Evolutionary conservation across 2,113 vertebrate genomes (phyloP).

Genomic region (Polypterus bichir): DNA sequence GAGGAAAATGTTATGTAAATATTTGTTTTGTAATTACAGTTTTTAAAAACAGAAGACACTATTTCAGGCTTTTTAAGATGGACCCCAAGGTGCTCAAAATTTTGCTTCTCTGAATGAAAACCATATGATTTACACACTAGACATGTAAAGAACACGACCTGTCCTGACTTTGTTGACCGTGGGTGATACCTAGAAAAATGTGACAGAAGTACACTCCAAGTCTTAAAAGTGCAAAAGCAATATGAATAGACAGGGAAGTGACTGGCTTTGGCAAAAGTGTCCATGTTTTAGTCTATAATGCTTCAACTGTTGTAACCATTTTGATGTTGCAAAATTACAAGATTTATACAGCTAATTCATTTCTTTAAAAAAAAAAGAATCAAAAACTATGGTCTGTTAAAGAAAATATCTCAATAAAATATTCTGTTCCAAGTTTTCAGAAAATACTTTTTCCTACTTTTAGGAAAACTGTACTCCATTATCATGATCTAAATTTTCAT

Average conservation of each 20-base stretch:
- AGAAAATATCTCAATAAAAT: no score
- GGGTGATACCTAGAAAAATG: constrained; percentile 18
- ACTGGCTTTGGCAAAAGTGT: no score
- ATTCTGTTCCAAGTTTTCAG: no score
- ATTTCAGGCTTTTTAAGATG: constrained; percentile 17
- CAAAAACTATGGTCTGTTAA: no score
- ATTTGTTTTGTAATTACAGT: constrained; percentile 13
- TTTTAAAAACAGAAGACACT: constrained; percentile 14
- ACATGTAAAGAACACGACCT: constrained; percentile 13
- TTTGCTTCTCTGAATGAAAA: constrained; percentile 13
- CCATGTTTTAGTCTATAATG: no score
- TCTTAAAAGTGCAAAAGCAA: neutral
- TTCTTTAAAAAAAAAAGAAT: no score
- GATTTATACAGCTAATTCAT: no score
- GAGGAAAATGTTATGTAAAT: constrained; percentile 23
- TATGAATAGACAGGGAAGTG: neutral
- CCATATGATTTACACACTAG: constrained; percentile 15
- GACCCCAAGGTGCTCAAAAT: constrained; percentile 17
- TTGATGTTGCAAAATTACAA: no score
- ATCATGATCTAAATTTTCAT: no score
- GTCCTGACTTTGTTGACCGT: constrained; percentile 5
- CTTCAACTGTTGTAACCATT: no score
- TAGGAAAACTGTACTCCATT: no score
- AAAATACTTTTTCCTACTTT: no score
- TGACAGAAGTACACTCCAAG: constrained; percentile 8